Percentiles rank a stretch among this genome's conserved stretches.
Conservation (phyloP, 1,140 invertebrate species). For the Zelostemma sp. region DNA sequence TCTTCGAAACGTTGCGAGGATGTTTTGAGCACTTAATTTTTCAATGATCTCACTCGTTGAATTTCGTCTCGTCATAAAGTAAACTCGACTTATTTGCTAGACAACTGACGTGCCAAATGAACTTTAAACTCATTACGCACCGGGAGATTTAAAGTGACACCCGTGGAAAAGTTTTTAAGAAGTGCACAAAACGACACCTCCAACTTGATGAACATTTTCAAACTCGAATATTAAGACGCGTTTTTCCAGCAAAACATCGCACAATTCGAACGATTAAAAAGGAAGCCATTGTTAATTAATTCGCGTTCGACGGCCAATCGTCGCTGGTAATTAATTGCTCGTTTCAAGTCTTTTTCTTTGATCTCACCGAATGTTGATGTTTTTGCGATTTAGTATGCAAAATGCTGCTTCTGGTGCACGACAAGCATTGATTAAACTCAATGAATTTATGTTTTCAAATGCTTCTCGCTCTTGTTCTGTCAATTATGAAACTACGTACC, state of each 20-base stretch:
- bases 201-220: neutral
- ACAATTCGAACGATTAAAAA: no score
- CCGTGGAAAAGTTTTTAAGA: slow-evolving; percentile 21
- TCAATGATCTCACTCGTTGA: neutral
- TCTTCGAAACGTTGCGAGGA: neutral
- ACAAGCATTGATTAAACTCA: no score
- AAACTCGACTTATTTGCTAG: slow-evolving; percentile 23
- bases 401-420: no score
- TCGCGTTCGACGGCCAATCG: no score
- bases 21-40: neutral
- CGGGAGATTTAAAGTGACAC: slow-evolving; percentile 2
- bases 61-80: neutral
- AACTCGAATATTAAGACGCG: neutral
- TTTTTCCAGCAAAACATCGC: no score
- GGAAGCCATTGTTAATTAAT: no score
- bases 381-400: no score
- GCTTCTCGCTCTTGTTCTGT: no score
- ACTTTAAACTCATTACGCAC: slow-evolving; percentile 16
- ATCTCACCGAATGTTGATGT: no score
- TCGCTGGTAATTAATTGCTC: no score
- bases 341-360: no score
- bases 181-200: neutral
- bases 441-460: no score
- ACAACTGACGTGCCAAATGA: slow-evolving; percentile 18
- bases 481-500: slow-evolving; percentile 49